A percentile compares a stretch with the other conserved stretches of the same genome.
Evolutionary conservation across 2,797 vertebrate genomes (phyloP).

Genomic region (Gymnoscopelus braueri): DNA sequence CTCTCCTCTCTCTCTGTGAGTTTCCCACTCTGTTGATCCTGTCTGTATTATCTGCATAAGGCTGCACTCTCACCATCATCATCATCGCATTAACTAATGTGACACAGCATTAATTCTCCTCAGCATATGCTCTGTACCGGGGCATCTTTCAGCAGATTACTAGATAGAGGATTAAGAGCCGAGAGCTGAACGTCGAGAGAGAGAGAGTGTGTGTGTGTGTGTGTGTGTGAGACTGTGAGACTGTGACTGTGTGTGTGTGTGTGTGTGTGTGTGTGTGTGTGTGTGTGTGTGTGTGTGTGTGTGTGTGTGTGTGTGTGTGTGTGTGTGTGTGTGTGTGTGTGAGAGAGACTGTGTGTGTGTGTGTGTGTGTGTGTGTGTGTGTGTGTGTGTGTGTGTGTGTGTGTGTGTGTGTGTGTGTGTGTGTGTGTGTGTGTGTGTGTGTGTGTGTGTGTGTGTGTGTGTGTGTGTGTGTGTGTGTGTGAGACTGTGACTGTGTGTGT

Average conservation of each 20-base stretch:
- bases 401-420: no score
- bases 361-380: no score
- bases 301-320: no score
- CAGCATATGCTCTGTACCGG: conserved; percentile 65
- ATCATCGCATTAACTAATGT: conserved; percentile 71
- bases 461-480: neutral
- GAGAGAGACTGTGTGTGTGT: no score
- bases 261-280: no score
- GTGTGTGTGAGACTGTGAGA: no score
- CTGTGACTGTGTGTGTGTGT: no score
- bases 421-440: no score
- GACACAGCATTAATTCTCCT: conserved; percentile 56
- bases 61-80: conserved; percentile 60
- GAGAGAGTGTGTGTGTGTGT: conserved; percentile 1
- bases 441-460: neutral
- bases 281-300: no score
- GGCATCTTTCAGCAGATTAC: conserved; percentile 76
- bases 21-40: conserved; percentile 66
- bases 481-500: neutral
- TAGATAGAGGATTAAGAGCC: conserved; percentile 73
- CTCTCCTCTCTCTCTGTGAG: conserved; percentile 57
- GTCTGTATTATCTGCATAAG: conserved; percentile 68
- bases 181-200: conserved; percentile 38
- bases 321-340: no score
- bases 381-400: no score